Evolutionary conservation across 2,113 vertebrate species (phyloP).

Genomic region (Grammomys dolichurus): DNA sequence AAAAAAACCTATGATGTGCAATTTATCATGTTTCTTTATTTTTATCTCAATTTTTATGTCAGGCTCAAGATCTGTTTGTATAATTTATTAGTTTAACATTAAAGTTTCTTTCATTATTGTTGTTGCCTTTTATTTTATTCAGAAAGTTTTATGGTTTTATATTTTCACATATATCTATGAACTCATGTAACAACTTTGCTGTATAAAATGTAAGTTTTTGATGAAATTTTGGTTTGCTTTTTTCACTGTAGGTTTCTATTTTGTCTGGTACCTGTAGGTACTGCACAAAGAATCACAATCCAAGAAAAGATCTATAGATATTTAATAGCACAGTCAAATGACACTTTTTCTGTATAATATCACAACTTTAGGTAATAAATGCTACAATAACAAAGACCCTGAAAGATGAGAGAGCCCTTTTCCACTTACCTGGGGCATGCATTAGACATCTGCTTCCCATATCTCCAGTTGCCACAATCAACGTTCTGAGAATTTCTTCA

Average conservation of each 20-base stretch:
- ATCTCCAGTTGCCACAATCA: background rate
- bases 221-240: background rate
- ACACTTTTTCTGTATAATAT: background rate
- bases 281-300: background rate
- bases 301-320: background rate
- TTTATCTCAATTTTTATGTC: background rate
- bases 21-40: background rate
- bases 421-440: slow-evolving; percentile 54
- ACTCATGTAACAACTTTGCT: background rate
- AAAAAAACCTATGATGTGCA: no score
- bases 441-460: slow-evolving; percentile 18
- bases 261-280: background rate
- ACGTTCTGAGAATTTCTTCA: background rate
- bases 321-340: background rate
- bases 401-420: background rate
- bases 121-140: background rate
- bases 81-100: background rate
- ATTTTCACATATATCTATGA: background rate
- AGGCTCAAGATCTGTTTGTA: background rate
- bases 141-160: background rate
- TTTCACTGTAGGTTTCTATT: background rate
- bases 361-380: background rate
- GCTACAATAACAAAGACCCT: background rate
- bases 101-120: background rate
- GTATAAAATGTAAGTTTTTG: background rate